These are phyloP conservation scores for Procapra przewalskii DNA, from an alignment of 2,113 vertebrate species.

Conservation along the genomic window DNA sequence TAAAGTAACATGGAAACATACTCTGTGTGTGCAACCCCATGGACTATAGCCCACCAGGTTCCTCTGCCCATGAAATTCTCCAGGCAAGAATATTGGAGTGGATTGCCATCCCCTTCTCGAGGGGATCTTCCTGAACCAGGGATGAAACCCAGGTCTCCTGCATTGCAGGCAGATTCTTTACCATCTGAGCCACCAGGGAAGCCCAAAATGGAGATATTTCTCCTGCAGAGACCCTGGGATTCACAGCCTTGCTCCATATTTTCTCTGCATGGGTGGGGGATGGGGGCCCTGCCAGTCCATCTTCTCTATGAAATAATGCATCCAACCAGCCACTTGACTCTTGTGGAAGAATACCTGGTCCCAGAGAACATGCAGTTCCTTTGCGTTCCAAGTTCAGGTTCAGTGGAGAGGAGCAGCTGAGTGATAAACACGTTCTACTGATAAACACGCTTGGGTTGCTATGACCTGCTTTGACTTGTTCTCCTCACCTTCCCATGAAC, in stretches of 20 bases:
- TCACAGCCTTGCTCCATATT: background rate
- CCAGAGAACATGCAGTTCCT: background rate
- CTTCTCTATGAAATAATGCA: background rate
- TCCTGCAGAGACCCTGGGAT: background rate
- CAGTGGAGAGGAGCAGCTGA: background rate
- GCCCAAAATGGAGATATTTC: background rate
- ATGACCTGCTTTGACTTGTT: background rate
- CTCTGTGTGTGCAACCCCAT: background rate
- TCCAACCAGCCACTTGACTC: background rate
- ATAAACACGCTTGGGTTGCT: background rate
- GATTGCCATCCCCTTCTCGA: background rate
- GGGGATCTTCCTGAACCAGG: background rate
- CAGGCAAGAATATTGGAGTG: background rate
- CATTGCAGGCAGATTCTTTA: background rate
- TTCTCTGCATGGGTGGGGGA: background rate
- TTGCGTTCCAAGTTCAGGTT: background rate
- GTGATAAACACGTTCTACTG: background rate
- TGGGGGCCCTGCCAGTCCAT: background rate
- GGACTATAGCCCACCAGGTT: background rate
- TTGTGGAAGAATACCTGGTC: background rate
- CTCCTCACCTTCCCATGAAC: background rate
- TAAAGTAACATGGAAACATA: background rate
- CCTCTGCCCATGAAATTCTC: background rate
- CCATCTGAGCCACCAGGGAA: background rate
- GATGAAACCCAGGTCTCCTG: background rate